Percentiles rank a stretch among this genome's conserved stretches.
Conservation (phyloP, 2,888 invertebrate genomes). For the Chrysolina americana region DNA sequence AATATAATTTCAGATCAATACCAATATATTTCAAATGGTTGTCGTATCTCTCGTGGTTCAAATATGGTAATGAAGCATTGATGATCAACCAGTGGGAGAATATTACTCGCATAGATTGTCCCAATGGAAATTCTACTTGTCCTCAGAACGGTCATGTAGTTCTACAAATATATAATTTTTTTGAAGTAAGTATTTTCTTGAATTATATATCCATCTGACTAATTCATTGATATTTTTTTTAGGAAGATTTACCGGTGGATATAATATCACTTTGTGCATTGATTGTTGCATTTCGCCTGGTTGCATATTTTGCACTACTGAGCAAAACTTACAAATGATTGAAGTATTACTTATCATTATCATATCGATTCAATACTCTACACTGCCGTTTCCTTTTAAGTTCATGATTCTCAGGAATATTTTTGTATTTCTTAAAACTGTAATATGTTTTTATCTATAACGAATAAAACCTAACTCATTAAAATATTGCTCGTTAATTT, state of each 20-base stretch:
- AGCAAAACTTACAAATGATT: conserved; percentile 73
- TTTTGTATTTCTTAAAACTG: neutral
- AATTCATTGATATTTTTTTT: conserved; percentile 62
- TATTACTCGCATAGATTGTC: conserved; percentile 82
- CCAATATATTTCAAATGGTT: conserved; percentile 89
- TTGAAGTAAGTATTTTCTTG: conserved; percentile 71
- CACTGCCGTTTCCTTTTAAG: neutral
- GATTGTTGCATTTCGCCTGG: conserved; percentile 81
- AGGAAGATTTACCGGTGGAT: conserved; percentile 81
- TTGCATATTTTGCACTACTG: conserved; percentile 84
- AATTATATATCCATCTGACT: neutral
- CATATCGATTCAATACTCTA: neutral
- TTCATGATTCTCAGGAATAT: neutral
- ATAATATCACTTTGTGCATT: conserved; percentile 79
- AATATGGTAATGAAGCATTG: conserved; percentile 91
- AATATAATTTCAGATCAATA: conserved; percentile 77
- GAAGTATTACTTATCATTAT: neutral
- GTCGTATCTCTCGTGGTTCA: conserved; percentile 92
- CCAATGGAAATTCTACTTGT: conserved; percentile 81
- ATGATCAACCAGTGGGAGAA: conserved; percentile 91
- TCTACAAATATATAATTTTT: conserved; percentile 84
- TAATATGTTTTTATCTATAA: no score
- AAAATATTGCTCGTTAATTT: no score
- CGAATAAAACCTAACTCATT: no score
- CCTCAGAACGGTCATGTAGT: conserved; percentile 85